Conservation (phyloP, 2,797 vertebrate species). For the Fringilla coelebs region DNA sequence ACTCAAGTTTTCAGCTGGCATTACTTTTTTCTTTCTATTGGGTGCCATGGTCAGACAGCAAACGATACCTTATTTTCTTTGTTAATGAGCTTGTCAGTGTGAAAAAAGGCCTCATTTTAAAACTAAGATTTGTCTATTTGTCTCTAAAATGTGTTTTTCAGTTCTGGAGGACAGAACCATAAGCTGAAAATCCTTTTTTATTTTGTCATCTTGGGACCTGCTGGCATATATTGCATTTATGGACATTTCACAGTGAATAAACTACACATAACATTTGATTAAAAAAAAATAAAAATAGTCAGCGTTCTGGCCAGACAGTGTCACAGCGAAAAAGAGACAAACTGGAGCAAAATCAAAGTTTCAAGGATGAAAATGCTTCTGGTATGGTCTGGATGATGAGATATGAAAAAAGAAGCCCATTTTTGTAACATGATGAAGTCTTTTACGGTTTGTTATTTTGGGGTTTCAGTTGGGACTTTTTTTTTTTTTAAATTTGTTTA, state of each 20-base stretch:
- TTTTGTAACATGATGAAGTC: background rate
- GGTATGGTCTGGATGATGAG: background rate
- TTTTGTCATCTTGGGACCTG: background rate
- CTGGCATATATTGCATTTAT: background rate
- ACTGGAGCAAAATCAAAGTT: background rate
- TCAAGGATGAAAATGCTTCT: background rate
- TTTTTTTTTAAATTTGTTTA: background rate
- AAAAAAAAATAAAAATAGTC: background rate
- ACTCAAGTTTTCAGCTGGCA: background rate
- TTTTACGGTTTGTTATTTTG: background rate
- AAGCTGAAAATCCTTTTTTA: background rate
- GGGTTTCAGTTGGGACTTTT: background rate
- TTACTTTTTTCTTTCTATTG: background rate
- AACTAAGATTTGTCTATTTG: constrained; percentile 3
- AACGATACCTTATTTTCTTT: background rate
- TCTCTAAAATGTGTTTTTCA: constrained; percentile 38
- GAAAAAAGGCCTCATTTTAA: constrained; percentile 8
- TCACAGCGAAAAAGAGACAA: background rate
- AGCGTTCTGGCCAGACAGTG: background rate
- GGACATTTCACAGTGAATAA: background rate
- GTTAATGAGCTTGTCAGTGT: background rate
- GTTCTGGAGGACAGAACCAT: background rate
- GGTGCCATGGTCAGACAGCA: background rate
- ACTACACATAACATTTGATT: background rate
- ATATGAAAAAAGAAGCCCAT: background rate